Percentiles rank a stretch among this genome's conserved stretches.
phyloP scores from a whole-genome alignment of 2,797 vertebrate species.

The Lacerta bilineata region DNA sequence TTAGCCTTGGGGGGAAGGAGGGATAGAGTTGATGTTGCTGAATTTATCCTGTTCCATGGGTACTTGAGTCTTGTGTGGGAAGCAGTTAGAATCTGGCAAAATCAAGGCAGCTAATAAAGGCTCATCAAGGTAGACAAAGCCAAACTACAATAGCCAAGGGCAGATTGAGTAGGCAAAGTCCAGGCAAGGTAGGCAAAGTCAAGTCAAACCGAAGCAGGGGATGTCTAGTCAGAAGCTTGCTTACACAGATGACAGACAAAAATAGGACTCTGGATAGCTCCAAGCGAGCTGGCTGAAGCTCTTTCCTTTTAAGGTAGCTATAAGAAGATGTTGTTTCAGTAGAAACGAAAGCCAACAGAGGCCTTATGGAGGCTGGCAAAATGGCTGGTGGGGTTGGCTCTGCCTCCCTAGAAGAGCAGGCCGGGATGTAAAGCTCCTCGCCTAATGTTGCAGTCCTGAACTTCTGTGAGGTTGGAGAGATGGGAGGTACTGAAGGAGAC shows the following conservation, averaged over 20 bases:
- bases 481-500: neutral
- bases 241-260: neutral
- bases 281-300: neutral
- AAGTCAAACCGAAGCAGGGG: neutral
- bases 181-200: too few relatives aligned
- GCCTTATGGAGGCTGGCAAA: neutral
- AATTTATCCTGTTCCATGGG: neutral
- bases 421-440: neutral
- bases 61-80: neutral
- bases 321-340: neutral
- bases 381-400: neutral
- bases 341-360: neutral
- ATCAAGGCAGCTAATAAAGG: neutral
- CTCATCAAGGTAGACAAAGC: neutral
- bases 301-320: neutral
- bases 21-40: neutral
- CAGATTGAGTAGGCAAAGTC: too few relatives aligned
- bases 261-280: neutral
- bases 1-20: neutral
- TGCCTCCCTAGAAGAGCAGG: neutral
- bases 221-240: neutral
- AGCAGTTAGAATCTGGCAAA: neutral
- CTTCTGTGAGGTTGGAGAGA: neutral
- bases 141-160: too few relatives aligned
- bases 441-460: neutral